Base-by-base conservation (phyloP, 2,888 invertebrate genomes). In the Mayetiola destructor region DNA sequence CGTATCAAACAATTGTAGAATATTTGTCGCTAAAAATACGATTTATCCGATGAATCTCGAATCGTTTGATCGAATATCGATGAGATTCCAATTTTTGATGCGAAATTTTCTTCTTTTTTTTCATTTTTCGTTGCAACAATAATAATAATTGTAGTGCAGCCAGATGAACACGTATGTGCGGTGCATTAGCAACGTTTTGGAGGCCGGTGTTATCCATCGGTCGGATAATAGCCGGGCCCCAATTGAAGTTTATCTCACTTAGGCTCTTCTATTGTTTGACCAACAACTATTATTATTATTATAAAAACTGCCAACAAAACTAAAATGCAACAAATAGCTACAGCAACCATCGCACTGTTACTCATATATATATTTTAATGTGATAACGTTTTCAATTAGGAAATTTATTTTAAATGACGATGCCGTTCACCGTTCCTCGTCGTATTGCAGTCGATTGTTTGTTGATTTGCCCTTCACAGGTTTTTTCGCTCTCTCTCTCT, bases 281-380 rank as follows among this genome's bases (percentile, higher is more conserved):
- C 87, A 61, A 86, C 83, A 62, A 86, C 84, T 65, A 87, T 85
- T 72, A 87, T 87, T 67, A 87, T 80, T 63, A 87, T 80, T 65
- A 87, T 87, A 76, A 88, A 88, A 63, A 87, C 86, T 63, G 84
- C 81, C 68, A 87, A 75, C 63, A 88, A 77, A 70, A 87, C 83
- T 66, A 87, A 77, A 67, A 88, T 85, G 73, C 86, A 87, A 75
- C 86, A 86, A 65, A 88, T 85, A 66, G 86, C 87, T 65, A 88
- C 86, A 61, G 85, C 86, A 68, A 87, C 83, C 87, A 87, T 87
- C 60, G 72, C 73, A 64, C 71, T 72, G 59, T 73, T 73, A 67
- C 72, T 72, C 72, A 73, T 73, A 60, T 60, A 65, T 30, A 27
- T 37, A 23, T 30, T 18, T 52, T 52, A 23, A 23, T 42, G 23